These are phyloP conservation scores for Brachionus koreanus DNA, from an alignment of 1,140 invertebrate genomes.

Conservation along the genomic window DNA sequence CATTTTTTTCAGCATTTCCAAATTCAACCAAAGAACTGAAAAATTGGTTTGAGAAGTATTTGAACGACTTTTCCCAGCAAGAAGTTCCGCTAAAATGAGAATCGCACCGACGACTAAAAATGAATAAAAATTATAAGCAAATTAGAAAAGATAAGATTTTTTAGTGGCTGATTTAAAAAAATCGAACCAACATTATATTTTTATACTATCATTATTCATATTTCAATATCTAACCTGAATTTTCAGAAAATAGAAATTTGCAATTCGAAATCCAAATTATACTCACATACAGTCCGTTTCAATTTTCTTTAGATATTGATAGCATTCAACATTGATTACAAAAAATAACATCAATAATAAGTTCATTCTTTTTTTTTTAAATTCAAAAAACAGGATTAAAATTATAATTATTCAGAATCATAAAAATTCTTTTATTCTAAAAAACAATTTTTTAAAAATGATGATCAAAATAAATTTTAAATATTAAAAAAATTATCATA, in stretches of 20 bases:
- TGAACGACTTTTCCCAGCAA: conserved; percentile 33
- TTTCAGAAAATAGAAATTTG: too few relatives aligned
- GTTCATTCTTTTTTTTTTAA: neutral
- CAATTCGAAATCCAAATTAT: too few relatives aligned
- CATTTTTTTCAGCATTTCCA: conserved; percentile 16
- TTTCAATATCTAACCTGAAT: too few relatives aligned
- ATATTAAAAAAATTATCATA: too few relatives aligned
- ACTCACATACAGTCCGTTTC: neutral
- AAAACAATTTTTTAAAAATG: too few relatives aligned
- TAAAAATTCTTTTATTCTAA: too few relatives aligned
- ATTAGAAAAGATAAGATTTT: too few relatives aligned
- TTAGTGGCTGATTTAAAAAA: too few relatives aligned
- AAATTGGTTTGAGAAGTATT: conserved; percentile 14
- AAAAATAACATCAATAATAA: neutral
- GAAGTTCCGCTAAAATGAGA: conserved; percentile 16
- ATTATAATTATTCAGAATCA: too few relatives aligned
- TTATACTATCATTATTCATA: too few relatives aligned
- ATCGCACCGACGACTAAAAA: conserved; percentile 37
- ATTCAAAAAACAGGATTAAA: neutral
- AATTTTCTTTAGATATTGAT: neutral
- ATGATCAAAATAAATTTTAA: too few relatives aligned
- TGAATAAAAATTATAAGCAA: neutral
- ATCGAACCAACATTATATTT: too few relatives aligned
- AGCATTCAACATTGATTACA: neutral
- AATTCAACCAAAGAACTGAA: conserved; percentile 15